phyloP scores from a whole-genome alignment of 1,140 invertebrate species.

The Drosophila burlai region DNA sequence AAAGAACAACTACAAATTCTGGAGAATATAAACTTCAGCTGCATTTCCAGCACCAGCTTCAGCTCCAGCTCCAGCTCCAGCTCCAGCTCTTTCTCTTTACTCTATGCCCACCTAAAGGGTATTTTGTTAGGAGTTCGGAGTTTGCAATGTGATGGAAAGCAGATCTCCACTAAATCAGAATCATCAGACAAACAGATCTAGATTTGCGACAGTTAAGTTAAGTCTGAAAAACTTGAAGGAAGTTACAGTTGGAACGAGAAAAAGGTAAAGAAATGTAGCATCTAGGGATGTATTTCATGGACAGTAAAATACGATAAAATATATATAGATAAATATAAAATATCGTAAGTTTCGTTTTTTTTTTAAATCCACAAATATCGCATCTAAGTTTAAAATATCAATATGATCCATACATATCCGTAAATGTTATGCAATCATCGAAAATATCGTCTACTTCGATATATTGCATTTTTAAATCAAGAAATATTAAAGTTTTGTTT shows the following conservation, averaged over 20 bases:
- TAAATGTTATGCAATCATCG: too few relatives aligned
- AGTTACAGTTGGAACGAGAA: background rate
- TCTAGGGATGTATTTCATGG: too few relatives aligned
- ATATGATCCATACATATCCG: too few relatives aligned
- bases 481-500: too few relatives aligned
- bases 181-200: background rate
- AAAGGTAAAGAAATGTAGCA: background rate
- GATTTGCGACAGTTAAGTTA: background rate
- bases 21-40: conserved; percentile 1
- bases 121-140: background rate
- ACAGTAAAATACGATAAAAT: too few relatives aligned
- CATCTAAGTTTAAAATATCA: background rate
- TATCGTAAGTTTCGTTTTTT: too few relatives aligned
- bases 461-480: too few relatives aligned
- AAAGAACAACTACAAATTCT: background rate
- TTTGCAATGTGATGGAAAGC: background rate
- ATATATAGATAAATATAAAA: too few relatives aligned
- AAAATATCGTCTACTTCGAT: too few relatives aligned
- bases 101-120: background rate
- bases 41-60: background rate
- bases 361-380: too few relatives aligned
- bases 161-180: background rate
- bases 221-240: background rate
- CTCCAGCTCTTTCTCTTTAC: background rate
- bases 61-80: background rate